Evolutionary conservation across 2,797 vertebrate species (phyloP).

Genomic region (Crenichthys baileyi): DNA sequence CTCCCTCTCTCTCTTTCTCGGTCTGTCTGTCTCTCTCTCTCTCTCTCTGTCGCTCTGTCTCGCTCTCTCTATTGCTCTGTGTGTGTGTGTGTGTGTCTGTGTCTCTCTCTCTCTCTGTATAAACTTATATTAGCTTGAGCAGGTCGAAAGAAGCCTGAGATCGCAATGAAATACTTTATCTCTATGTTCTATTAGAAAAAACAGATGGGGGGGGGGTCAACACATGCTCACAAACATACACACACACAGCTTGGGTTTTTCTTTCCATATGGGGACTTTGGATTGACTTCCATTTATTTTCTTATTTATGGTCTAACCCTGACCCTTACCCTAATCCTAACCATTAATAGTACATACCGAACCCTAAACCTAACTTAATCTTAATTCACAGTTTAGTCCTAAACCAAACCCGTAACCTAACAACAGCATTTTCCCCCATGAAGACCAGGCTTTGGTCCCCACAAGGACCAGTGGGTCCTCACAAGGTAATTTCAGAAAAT

Average conservation of each 20-base stretch:
- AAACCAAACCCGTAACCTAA: neutral
- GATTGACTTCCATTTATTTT: neutral
- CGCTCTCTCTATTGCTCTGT: too few relatives aligned
- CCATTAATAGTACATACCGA: too few relatives aligned
- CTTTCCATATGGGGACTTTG: neutral
- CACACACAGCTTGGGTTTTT: neutral
- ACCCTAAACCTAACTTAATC: neutral
- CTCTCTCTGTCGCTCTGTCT: too few relatives aligned
- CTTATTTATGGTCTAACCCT: neutral
- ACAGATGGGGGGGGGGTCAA: slow-evolving; percentile 42
- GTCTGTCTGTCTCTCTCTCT: too few relatives aligned
- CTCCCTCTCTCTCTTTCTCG: too few relatives aligned
- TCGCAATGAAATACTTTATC: slow-evolving; percentile 52
- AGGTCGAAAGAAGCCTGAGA: slow-evolving; percentile 51
- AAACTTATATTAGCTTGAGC: slow-evolving; percentile 60
- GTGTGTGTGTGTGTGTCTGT: too few relatives aligned
- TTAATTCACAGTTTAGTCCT: neutral
- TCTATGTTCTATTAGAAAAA: slow-evolving; percentile 42
- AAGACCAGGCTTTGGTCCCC: neutral
- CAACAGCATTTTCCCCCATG: neutral
- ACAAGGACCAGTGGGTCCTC: neutral
- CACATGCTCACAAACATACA: slow-evolving; percentile 33
- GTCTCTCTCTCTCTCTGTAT: neutral
- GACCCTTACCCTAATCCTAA: neutral
- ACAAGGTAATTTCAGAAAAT: neutral